phyloP scores from a whole-genome alignment of 2,797 vertebrate genomes.

The Delichon dasypus region DNA sequence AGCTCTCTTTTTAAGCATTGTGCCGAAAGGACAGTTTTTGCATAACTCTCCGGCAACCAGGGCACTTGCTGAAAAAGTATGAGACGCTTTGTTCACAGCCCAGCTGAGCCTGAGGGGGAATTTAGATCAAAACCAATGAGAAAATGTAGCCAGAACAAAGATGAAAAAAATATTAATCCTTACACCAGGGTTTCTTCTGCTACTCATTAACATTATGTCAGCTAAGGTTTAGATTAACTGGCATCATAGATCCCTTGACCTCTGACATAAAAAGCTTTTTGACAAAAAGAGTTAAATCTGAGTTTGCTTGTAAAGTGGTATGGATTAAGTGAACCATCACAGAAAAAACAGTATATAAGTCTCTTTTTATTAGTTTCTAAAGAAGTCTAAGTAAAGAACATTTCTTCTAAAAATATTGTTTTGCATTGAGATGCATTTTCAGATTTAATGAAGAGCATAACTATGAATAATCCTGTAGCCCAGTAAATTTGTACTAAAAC shows the following conservation, averaged over 20 bases:
- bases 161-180: slow-evolving; percentile 63
- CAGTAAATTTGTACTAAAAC: not conserved
- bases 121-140: slow-evolving; percentile 65
- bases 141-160: slow-evolving; percentile 66
- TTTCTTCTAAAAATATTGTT: slow-evolving; percentile 28
- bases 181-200: slow-evolving; percentile 70
- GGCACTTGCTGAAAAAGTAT: slow-evolving; percentile 29
- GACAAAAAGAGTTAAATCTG: slow-evolving; percentile 55
- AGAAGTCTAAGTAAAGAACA: slow-evolving; percentile 13
- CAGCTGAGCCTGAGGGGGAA: slow-evolving; percentile 52
- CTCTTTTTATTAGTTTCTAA: slow-evolving; percentile 53
- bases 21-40: not conserved
- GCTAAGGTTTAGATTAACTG: slow-evolving; percentile 69
- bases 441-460: not conserved
- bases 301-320: slow-evolving; percentile 43
- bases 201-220: slow-evolving; percentile 71
- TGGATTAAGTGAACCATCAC: slow-evolving; percentile 4
- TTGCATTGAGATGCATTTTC: slow-evolving; percentile 23
- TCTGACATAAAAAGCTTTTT: slow-evolving; percentile 57
- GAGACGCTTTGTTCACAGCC: slow-evolving; percentile 32
- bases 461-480: not conserved
- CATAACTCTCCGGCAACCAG: not conserved
- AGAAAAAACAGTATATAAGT: slow-evolving; percentile 20
- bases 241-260: slow-evolving; percentile 57
- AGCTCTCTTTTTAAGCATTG: not conserved